These are phyloP conservation scores for Pterocles gutturalis DNA, from an alignment of 2,113 vertebrate genomes.

Conservation along the genomic window DNA sequence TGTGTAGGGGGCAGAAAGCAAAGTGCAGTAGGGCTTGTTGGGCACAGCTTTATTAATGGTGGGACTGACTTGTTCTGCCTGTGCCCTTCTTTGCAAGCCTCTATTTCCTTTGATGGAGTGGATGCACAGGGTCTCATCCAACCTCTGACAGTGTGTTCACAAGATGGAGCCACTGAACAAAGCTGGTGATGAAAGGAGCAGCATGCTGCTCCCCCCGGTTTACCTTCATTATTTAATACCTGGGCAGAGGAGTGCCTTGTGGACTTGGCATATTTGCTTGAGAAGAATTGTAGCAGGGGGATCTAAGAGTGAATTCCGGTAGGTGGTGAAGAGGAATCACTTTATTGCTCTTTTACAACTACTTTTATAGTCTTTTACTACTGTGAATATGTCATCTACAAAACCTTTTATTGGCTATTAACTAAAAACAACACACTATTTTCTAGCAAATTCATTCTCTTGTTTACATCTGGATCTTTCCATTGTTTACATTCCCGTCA, in stretches of 20 bases:
- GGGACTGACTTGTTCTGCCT: not conserved
- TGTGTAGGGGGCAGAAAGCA: not conserved
- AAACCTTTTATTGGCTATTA: too few species aligned
- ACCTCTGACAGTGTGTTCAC: not conserved
- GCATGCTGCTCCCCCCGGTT: not conserved
- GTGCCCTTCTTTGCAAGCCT: not conserved
- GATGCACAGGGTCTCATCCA: not conserved
- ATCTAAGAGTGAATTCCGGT: too few species aligned
- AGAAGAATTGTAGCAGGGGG: not conserved
- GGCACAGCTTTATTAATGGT: not conserved
- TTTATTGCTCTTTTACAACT: too few species aligned
- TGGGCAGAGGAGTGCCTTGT: not conserved
- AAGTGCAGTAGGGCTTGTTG: not conserved
- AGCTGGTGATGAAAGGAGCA: not conserved
- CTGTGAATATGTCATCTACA: too few species aligned
- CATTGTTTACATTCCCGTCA: too few species aligned
- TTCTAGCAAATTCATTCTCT: too few species aligned
- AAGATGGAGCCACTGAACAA: not conserved
- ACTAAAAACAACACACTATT: too few species aligned
- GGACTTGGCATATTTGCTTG: not conserved
- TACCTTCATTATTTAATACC: not conserved
- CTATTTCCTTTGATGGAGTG: fast-evolving
- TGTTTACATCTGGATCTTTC: too few species aligned
- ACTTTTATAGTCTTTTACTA: too few species aligned
- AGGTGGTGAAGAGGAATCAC: too few species aligned